Evolutionary conservation across 37 sponge, comb jelly and placozoan genomes (phyloP), one percentile per base, ranked within the genome.

Genomic region (Aplysina aerophoba): DNA sequence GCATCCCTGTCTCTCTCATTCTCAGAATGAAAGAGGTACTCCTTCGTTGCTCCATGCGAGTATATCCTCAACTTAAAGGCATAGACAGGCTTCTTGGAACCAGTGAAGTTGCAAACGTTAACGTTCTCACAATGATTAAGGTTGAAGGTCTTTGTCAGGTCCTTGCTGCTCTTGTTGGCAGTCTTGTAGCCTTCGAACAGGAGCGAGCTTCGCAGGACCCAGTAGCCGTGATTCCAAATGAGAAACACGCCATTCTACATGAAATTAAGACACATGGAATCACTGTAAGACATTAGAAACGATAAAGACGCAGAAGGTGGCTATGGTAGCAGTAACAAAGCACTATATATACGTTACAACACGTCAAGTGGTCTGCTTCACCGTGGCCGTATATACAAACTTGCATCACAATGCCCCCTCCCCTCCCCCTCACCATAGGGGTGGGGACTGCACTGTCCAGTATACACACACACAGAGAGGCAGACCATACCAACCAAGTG

Each of bases 131-230:
- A 92, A 41, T 86, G 31, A 62, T 41, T 57, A 17, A 92, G 84
- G 74, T 92, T 82, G 0, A 92, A 67, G 50, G 89, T 89, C 80
- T 89, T 89, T 73, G 57, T 14, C 83, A 88, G 83, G 37, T 92
- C 89, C 62, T 86, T 74, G n/a, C 86, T 84, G 28, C 58, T 78
- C 57, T 89, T 86, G 17, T 69, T 72, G 25, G 69, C 58, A 0
- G 68, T 73, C 54, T 86, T 79, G 81, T 89, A 92, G 72, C 85
- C 89, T 44, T 92, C 93, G 69, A 92, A 71, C 19, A 84, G 33
- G 25, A 73, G 63, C 2, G 73, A 35, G 0, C 81, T 65, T 84
- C 89, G 85, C 60, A 92, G 81, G 54, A 92, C 87, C 77, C 89
- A 92, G 73, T 84, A 92, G 12, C 89, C 69, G 27, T 58, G 65